Evolutionary conservation across 1,140 invertebrate species (phyloP).

Genomic region (Neelides sp.): DNA sequence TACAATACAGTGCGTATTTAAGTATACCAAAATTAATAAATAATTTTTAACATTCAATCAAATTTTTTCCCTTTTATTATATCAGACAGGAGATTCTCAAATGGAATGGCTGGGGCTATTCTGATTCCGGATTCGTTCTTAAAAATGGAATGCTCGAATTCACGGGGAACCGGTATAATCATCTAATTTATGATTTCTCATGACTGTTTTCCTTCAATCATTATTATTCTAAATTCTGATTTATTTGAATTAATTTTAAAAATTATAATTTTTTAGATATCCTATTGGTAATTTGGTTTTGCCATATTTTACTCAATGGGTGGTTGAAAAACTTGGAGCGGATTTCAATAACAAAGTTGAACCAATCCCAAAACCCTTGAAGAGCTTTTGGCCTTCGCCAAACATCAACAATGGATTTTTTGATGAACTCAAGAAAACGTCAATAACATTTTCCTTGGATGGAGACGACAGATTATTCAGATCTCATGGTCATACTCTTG

Average conservation of each 20-base stretch:
- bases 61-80: slow-evolving; percentile 14
- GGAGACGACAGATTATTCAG: slow-evolving; percentile 73
- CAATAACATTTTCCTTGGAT: slow-evolving; percentile 56
- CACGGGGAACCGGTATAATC: slow-evolving; percentile 54
- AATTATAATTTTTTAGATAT: slow-evolving; percentile 49
- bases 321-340: slow-evolving; percentile 56
- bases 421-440: slow-evolving; percentile 32
- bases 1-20: too few species aligned
- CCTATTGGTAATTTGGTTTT: slow-evolving; percentile 62
- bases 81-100: slow-evolving; percentile 71
- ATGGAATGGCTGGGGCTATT: slow-evolving; percentile 99
- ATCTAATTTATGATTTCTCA: slow-evolving; percentile 9
- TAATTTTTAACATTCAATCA: too few species aligned
- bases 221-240: slow-evolving; percentile 1
- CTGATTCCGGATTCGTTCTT: slow-evolving; percentile 68
- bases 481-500: slow-evolving; percentile 87
- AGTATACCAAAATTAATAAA: too few species aligned
- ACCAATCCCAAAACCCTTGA: slow-evolving; percentile 39
- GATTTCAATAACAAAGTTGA: slow-evolving; percentile 37
- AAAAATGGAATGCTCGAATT: slow-evolving; percentile 52
- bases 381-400: slow-evolving; percentile 43
- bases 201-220: slow-evolving; percentile 5
- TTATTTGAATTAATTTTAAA: background rate
- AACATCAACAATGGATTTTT: slow-evolving; percentile 36
- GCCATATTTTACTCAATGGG: slow-evolving; percentile 71